Base-by-base conservation (phyloP, 1,140 invertebrate genomes). In the Aphidius gifuensis region DNA sequence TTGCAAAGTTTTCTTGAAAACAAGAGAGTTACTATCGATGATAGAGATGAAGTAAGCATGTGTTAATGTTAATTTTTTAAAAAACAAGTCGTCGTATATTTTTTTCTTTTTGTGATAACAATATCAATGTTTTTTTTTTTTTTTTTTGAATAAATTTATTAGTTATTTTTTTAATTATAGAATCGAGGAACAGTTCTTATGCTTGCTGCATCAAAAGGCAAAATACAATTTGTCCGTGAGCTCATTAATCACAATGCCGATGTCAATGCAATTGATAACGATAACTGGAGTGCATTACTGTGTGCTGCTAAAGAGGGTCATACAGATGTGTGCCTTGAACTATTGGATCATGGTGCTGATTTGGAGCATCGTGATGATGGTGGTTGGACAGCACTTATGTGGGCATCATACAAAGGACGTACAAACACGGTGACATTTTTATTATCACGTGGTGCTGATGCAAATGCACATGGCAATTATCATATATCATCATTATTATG, bases 351-450 rank as follows among this genome's bases (percentile, higher is more conserved):
- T 77, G 91, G 91, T 39, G 94, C 93, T 3, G 80, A 86, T 49
- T 86, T 98, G 51, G 94, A 99, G 72, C 92, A 97, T 67, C 87
- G 91, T 68, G 96, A 99, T 78, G 90, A 96, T 87, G 94, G 95
- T 68, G 93, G 93, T 32, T 99, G 97, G 96, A 95, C 95, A 3
- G 84, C 96, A 1, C 83, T 99, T 46, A 97, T 99, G 92, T 99
- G 97, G 97, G 94, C 95, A 0, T 88, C 92, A 6, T 99, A 99
- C 76, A 96, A 97, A 80, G 94, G 94, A 5, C 86, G 90, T 67
- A 86, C 88, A 9, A 87, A 90, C 32, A 85, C 92, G 62, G 95
- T 93, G 16, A 83, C 85, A 43, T 76, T 94, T 61, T 79, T 99
- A n/a, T 78, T 99, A 58, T 88, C 94, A 54, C 86, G 88, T 66